Base-by-base conservation (phyloP, 2,888 invertebrate genomes). In the Machimus rusticus region DNA sequence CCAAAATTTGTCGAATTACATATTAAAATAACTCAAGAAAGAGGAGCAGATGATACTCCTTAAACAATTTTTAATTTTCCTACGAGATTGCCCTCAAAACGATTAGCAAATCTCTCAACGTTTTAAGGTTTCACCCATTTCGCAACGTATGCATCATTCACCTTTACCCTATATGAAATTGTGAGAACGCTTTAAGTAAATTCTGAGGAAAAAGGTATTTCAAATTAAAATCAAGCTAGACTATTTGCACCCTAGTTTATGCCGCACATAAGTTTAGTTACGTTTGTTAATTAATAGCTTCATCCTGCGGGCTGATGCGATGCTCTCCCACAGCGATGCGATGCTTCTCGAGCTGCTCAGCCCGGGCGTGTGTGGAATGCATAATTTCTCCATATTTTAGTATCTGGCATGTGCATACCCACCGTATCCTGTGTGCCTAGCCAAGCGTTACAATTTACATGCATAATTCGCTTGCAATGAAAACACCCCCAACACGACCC, bases 391-490 rank as follows among this genome's bases (percentile, higher is more conserved):
- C 51, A 79, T 79, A 79, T 79, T 28, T 79, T 28, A 51, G 31
- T 51, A 79, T 79, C 79, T 79, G 79, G 79, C 46, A 79, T 79
- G 79, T 79, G 46, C 51, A 79, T 79, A 79, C 51, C 46, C 46
- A 55, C 46, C 79, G 28, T 51, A 79, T 79, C 79, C 79, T 79
- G 28, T 79, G 51, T 51, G 31, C 23, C 39, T 51, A 79, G 51
- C 46, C 46, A 51, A 51, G 39, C 79, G 51, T 55, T 46, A 46
- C 46, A 79, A 79, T 79, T 79, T 79, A 79, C 79, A 79, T 79
- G 79, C 79, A 79, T 79, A 79, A 79, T 79, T 51, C 79, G 79
- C 51, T 51, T 79, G 46, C 79, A 79, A 51, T 51, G 79, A 51
- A 46, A 51, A 79, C 31, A 51, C 51, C 79, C 31, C 51, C 79